phyloP scores from a whole-genome alignment of 2,888 invertebrate genomes.

The Andrena flavipes region DNA sequence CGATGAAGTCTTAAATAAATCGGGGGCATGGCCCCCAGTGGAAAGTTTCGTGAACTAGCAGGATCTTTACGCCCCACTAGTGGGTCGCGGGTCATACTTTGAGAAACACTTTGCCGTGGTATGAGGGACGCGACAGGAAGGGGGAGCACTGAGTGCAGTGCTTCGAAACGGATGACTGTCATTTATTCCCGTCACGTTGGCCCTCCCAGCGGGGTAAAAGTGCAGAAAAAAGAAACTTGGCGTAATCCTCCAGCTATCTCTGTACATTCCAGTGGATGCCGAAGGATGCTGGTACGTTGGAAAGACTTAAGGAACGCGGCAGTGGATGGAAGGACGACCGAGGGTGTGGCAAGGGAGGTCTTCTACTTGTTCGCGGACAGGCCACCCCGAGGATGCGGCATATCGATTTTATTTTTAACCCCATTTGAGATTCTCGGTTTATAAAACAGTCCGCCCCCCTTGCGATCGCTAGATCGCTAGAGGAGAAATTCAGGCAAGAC shows the following conservation, averaged over 20 bases:
- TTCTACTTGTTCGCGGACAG: conserved; percentile 39
- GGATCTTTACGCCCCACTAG: not conserved
- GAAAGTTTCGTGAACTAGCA: not conserved
- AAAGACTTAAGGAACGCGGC: conserved; percentile 49
- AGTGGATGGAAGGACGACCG: conserved; percentile 48
- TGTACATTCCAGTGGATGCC: conserved; percentile 77
- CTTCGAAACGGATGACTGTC: conserved; percentile 76
- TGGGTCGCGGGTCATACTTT: not conserved
- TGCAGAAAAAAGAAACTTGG: conserved; percentile 69
- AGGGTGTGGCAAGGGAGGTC: conserved; percentile 63
- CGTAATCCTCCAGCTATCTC: conserved; percentile 81
- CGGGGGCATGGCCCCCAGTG: not conserved
- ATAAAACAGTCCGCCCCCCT: not conserved
- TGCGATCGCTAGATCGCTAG: conserved; percentile 5
- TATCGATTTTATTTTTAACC: conserved; percentile 82
- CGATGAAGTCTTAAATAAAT: not conserved
- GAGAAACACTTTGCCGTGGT: conserved; percentile 11
- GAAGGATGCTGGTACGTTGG: conserved; percentile 43
- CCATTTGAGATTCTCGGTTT: conserved; percentile 29
- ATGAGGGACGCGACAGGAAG: conserved; percentile 31
- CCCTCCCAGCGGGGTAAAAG: conserved; percentile 57
- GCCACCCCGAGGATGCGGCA: conserved; percentile 70
- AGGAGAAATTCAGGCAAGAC: not conserved
- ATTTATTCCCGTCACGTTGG: conserved; percentile 83
- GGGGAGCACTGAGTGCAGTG: conserved; percentile 61